Percentiles rank a stretch among this genome's conserved stretches.
Evolutionary conservation across 2,113 vertebrate species (phyloP).

Genomic region (Aix galericulata): DNA sequence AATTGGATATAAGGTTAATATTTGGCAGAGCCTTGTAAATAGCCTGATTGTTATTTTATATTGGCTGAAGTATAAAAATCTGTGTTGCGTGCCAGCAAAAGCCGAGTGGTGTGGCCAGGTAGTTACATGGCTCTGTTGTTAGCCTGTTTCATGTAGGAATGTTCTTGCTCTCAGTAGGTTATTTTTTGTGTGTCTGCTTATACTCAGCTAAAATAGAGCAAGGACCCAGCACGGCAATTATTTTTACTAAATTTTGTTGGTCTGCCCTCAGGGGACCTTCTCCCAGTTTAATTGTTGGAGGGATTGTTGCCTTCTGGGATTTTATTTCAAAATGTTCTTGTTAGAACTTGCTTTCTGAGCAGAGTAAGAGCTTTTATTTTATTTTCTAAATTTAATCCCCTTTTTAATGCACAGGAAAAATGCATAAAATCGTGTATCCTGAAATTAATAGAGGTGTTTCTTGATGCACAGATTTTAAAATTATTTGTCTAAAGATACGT

Average conservation of each 20-base stretch:
- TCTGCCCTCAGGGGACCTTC: conserved; percentile 78
- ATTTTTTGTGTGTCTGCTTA: conserved; percentile 64
- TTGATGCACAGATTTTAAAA: conserved; percentile 72
- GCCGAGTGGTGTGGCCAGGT: conserved; percentile 71
- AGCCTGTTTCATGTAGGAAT: conserved; percentile 59
- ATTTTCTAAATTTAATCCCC: conserved; percentile 20
- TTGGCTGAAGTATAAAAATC: conserved; percentile 78
- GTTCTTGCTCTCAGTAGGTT: conserved; percentile 55
- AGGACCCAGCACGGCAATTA: conserved; percentile 76
- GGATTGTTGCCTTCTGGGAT: conserved; percentile 79
- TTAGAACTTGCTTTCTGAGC: conserved; percentile 69
- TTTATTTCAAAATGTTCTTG: conserved; percentile 78
- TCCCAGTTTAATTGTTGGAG: conserved; percentile 80
- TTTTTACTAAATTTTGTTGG: conserved; percentile 77
- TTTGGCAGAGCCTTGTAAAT: conserved; percentile 85
- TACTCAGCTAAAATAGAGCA: conserved; percentile 74
- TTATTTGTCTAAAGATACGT: conserved; percentile 78
- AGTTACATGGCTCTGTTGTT: conserved; percentile 70
- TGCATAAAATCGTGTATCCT: conserved; percentile 55
- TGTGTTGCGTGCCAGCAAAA: conserved; percentile 69
- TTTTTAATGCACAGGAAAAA: conserved; percentile 66
- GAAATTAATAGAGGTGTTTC: conserved; percentile 77
- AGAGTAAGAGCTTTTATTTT: conserved; percentile 18
- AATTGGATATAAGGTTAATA: conserved; percentile 83
- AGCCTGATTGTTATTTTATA: conserved; percentile 84